Percentiles rank a stretch among this genome's conserved stretches.
Evolutionary conservation across 2,888 invertebrate genomes (phyloP).

Genomic region (Drosophila austrosaltans): DNA sequence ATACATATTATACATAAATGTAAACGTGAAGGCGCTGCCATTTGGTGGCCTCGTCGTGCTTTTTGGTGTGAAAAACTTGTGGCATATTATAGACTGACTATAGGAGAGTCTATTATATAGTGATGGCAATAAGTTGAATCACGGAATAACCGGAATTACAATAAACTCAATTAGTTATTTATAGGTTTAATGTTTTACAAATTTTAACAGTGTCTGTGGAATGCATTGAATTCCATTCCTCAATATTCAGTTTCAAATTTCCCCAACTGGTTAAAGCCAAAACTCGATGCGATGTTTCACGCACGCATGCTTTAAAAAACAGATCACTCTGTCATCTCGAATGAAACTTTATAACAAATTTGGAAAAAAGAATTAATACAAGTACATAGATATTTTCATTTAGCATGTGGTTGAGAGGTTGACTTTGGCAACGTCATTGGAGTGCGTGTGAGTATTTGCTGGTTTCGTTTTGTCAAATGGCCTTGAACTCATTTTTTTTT

Average conservation of each 20-base stretch:
- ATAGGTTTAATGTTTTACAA: background rate
- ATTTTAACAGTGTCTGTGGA: background rate
- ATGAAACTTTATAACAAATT: slow-evolving; percentile 2
- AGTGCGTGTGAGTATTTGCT: slow-evolving; percentile 32
- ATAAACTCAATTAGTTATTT: background rate
- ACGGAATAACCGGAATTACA: background rate
- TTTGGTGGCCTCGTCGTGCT: slow-evolving; percentile 62
- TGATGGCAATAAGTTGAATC: slow-evolving; percentile 6
- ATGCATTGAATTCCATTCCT: too few species aligned
- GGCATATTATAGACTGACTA: slow-evolving; percentile 39
- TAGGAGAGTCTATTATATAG: slow-evolving; percentile 21
- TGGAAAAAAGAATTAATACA: slow-evolving; percentile 25
- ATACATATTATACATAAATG: slow-evolving; percentile 15
- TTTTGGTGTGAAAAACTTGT: slow-evolving; percentile 73
- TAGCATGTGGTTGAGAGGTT: slow-evolving; percentile 19
- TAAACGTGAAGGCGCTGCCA: slow-evolving; percentile 49
- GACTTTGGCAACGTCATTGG: slow-evolving; percentile 31
- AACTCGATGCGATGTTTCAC: background rate
- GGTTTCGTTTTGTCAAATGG: slow-evolving; percentile 66
- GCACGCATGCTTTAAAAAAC: background rate
- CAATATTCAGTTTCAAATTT: too few species aligned
- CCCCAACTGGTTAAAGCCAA: too few species aligned
- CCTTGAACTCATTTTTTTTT: slow-evolving; percentile 77
- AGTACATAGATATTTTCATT: slow-evolving; percentile 52
- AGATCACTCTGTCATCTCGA: background rate